A percentile compares a stretch with the other conserved stretches of the same genome.
These are phyloP conservation scores for Zaprionus inermis DNA, from an alignment of 1,140 invertebrate species.

Conservation along the genomic window DNA sequence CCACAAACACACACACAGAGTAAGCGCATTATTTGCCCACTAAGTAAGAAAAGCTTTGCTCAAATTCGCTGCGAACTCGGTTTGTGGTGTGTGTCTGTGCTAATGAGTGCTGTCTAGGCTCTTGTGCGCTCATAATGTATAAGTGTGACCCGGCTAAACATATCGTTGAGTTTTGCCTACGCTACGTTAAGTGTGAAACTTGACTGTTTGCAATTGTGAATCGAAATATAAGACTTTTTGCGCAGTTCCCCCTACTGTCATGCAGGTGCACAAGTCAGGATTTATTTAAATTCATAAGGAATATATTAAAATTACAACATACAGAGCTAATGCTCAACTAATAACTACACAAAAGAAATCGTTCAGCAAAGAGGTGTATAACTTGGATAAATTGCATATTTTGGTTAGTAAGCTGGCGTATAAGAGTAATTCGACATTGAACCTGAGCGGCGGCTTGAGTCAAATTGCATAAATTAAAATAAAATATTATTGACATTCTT, in stretches of 20 bases:
- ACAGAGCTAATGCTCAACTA: too few species aligned
- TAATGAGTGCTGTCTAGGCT: not conserved
- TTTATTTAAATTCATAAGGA: too few species aligned
- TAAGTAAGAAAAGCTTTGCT: not conserved
- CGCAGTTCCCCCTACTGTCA: too few species aligned
- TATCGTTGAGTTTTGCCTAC: not conserved
- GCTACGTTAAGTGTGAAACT: not conserved
- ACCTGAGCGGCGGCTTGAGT: not conserved
- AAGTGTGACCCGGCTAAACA: not conserved
- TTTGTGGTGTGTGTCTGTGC: not conserved
- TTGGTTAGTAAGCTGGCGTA: too few species aligned
- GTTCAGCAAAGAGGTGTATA: too few species aligned
- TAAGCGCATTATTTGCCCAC: not conserved
- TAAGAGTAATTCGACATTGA: too few species aligned
- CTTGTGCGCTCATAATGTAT: not conserved
- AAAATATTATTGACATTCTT: not conserved
- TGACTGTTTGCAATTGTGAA: not conserved
- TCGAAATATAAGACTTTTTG: not conserved
- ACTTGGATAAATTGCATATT: too few species aligned
- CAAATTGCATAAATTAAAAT: not conserved
- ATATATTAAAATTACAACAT: too few species aligned
- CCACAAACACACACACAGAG: not conserved
- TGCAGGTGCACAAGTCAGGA: too few species aligned
- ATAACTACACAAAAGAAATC: too few species aligned
- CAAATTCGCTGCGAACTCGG: not conserved